These are phyloP conservation scores for Rhegmatorhina hoffmannsi DNA, from an alignment of 2,113 vertebrate species.

Conservation along the genomic window DNA sequence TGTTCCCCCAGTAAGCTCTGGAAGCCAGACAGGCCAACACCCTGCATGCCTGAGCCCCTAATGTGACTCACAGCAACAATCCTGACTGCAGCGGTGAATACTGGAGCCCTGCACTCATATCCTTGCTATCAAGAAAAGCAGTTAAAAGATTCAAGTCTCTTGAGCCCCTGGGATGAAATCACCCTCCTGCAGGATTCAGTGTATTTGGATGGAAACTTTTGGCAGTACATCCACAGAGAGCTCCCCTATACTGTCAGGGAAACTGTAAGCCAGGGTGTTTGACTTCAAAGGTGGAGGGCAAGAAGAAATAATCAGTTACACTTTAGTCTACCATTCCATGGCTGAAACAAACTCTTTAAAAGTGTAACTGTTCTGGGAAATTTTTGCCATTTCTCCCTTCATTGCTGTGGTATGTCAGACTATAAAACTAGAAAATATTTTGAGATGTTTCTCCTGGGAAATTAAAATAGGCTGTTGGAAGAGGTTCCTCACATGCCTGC, in stretches of 20 bases:
- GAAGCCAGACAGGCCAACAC: rapidly evolving
- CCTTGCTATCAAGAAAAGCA: neutral
- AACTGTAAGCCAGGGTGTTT: neutral
- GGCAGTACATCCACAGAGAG: neutral
- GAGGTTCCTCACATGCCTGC: neutral
- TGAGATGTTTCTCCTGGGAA: slow-evolving; percentile 41
- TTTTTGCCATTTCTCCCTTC: neutral
- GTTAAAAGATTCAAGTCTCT: neutral
- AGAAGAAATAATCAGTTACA: neutral
- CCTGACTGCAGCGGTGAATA: neutral
- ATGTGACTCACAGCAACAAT: neutral
- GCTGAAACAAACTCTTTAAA: neutral
- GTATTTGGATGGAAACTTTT: neutral
- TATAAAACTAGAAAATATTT: neutral
- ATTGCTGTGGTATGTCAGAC: neutral
- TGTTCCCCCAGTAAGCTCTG: neutral
- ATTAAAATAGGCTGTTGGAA: slow-evolving; percentile 8
- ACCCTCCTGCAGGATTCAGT: neutral
- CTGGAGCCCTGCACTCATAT: neutral
- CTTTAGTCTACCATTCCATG: neutral
- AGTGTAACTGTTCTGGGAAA: neutral
- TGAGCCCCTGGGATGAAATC: neutral
- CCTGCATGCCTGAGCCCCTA: neutral
- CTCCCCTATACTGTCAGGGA: neutral
- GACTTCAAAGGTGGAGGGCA: neutral